Evolutionary conservation across 2,797 vertebrate genomes (phyloP).

Genomic region (Chelon auratus): DNA sequence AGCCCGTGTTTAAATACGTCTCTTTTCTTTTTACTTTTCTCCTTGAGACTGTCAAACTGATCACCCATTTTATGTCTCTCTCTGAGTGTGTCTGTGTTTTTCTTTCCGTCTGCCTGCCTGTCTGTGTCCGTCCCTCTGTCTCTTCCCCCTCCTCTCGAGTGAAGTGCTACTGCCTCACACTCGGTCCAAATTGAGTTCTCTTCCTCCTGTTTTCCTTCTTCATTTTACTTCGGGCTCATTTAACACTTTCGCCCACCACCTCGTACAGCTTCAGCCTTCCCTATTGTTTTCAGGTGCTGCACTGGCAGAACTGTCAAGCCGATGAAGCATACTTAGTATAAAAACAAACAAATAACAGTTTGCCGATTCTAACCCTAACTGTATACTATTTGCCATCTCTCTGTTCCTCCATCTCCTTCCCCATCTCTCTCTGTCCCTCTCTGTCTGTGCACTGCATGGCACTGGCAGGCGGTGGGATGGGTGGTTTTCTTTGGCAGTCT

Average conservation of each 20-base stretch:
- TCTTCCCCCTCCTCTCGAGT: slow-evolving; percentile 29
- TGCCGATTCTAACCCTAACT: slow-evolving; percentile 36
- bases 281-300: slow-evolving; percentile 17
- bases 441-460: slow-evolving; percentile 61
- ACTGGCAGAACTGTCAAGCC: slow-evolving; percentile 14
- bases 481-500: slow-evolving; percentile 86
- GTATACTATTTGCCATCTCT: slow-evolving; percentile 40
- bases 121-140: slow-evolving; percentile 36
- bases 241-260: slow-evolving; percentile 9
- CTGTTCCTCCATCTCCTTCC: slow-evolving; percentile 40
- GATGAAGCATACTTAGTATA: slow-evolving; percentile 4
- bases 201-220: slow-evolving; percentile 51
- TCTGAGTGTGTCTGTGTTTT: slow-evolving; percentile 58
- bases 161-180: slow-evolving; percentile 46
- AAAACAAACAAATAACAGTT: slow-evolving; percentile 39
- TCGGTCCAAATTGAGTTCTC: slow-evolving; percentile 50
- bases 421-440: slow-evolving; percentile 33
- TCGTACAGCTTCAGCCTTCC: slow-evolving; percentile 1
- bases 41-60: slow-evolving; percentile 58
- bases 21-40: slow-evolving; percentile 54
- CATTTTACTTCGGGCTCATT: slow-evolving; percentile 41
- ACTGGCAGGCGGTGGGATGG: slow-evolving; percentile 77
- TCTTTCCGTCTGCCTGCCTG: slow-evolving; percentile 65
- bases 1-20: slow-evolving; percentile 65
- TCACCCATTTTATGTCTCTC: slow-evolving; percentile 44